These are phyloP conservation scores for Drosophila asahinai DNA, from an alignment of 1,140 invertebrate genomes.

Conservation along the genomic window DNA sequence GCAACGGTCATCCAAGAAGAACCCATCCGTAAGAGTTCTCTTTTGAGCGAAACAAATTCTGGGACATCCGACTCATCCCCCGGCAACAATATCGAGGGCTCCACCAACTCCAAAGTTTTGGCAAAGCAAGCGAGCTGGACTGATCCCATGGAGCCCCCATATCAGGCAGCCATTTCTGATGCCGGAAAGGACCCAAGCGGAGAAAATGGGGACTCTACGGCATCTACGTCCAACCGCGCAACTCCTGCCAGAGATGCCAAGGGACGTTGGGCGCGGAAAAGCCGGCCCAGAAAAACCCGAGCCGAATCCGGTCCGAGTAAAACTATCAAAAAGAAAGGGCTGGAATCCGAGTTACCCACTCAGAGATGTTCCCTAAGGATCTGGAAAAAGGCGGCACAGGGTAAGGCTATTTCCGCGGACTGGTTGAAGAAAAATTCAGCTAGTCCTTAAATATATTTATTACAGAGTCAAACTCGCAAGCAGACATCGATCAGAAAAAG, in stretches of 20 bases:
- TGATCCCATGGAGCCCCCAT: background rate
- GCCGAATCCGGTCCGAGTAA: background rate
- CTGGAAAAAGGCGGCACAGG: too few species aligned
- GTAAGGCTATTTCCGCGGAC: too few species aligned
- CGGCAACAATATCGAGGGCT: background rate
- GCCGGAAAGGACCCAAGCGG: too few species aligned
- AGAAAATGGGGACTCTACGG: background rate
- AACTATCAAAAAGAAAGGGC: too few species aligned
- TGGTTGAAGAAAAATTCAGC: too few species aligned
- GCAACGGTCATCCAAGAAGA: background rate
- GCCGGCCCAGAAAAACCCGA: background rate
- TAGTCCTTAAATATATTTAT: background rate
- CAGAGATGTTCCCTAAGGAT: too few species aligned
- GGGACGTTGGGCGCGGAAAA: background rate
- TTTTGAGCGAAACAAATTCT: too few species aligned
- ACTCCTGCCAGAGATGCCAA: background rate
- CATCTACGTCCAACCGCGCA: background rate
- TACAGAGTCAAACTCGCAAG: background rate
- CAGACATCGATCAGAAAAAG: background rate
- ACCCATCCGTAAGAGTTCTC: background rate
- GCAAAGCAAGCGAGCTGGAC: background rate
- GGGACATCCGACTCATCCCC: too few species aligned
- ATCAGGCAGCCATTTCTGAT: too few species aligned
- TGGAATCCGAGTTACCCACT: too few species aligned
- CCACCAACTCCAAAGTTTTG: background rate